Conservation (phyloP, 1,140 invertebrate genomes). For the Globodera rostochiensis region DNA sequence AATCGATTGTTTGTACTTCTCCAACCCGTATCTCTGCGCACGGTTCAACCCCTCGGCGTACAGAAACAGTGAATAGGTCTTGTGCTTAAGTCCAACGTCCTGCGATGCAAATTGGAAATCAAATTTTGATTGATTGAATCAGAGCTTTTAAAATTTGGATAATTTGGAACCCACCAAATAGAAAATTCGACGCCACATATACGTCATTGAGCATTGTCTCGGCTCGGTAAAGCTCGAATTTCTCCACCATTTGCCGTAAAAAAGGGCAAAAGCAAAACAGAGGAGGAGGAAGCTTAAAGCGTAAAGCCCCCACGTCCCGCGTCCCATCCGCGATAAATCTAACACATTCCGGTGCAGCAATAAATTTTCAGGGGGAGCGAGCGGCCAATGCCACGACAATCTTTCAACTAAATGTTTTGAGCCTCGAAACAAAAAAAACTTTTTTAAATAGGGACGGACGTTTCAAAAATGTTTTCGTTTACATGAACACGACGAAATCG, state of each 20-base stretch:
- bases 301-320: background rate
- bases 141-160: background rate
- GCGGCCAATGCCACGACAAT: too few relatives aligned
- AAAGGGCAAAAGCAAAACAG: background rate
- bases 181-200: slow-evolving; percentile 47
- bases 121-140: slow-evolving; percentile 6
- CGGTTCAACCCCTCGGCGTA: slow-evolving; percentile 48
- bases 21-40: slow-evolving; percentile 39
- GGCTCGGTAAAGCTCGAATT: background rate
- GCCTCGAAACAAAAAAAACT: too few relatives aligned
- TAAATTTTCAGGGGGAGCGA: background rate
- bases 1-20: slow-evolving; percentile 11
- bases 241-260: background rate
- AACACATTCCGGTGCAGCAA: too few relatives aligned
- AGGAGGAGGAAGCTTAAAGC: background rate
- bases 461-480: too few relatives aligned
- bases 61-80: slow-evolving; percentile 47
- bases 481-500: too few relatives aligned
- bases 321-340: background rate
- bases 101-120: slow-evolving; percentile 26
- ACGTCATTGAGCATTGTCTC: slow-evolving; percentile 44
- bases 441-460: too few relatives aligned
- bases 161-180: slow-evolving; percentile 38
- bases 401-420: background rate
- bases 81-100: slow-evolving; percentile 37